These are phyloP conservation scores for Psococerastis gibbosa DNA, from an alignment of 2,888 invertebrate species.

Conservation along the genomic window DNA sequence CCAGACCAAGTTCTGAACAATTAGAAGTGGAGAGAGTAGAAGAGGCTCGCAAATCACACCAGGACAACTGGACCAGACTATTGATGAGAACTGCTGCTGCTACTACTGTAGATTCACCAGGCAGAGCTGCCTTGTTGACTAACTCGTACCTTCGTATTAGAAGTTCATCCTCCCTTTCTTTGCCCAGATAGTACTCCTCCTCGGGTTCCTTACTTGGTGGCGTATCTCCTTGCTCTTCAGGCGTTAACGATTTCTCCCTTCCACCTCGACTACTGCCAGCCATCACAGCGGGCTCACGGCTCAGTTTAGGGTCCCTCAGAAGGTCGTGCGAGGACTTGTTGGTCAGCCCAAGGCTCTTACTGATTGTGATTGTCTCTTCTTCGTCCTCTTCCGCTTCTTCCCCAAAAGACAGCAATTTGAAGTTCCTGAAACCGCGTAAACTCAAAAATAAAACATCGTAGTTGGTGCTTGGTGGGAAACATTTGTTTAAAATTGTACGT, in stretches of 20 bases:
- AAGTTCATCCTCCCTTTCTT: conserved; percentile 37
- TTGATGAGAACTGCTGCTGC: no score
- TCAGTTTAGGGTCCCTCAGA: conserved; percentile 74
- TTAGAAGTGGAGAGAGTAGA: no score
- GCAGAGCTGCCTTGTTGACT: no score
- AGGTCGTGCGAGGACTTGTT: conserved; percentile 92
- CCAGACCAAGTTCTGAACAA: no score
- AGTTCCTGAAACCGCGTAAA: conserved; percentile 75
- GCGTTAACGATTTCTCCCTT: conserved; percentile 12
- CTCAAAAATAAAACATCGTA: no score
- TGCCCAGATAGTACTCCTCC: conserved; percentile 41
- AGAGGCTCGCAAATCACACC: no score
- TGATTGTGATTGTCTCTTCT: conserved; percentile 46
- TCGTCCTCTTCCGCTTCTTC: conserved; percentile 94
- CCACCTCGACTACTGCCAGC: conserved; percentile 19
- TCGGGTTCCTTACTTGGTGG: conserved; percentile 29
- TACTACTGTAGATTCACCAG: no score
- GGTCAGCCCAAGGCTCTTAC: conserved; percentile 52
- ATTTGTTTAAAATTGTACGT: no score
- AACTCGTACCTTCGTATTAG: conserved; percentile 35
- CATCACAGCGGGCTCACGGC: conserved; percentile 43
- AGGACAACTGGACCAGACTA: no score
- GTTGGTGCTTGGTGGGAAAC: no score
- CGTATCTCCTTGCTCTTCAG: conserved; percentile 18
- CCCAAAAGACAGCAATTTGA: conserved; percentile 89